Conservation (phyloP, 2,888 invertebrate species). For the Girardia tigrina region DNA sequence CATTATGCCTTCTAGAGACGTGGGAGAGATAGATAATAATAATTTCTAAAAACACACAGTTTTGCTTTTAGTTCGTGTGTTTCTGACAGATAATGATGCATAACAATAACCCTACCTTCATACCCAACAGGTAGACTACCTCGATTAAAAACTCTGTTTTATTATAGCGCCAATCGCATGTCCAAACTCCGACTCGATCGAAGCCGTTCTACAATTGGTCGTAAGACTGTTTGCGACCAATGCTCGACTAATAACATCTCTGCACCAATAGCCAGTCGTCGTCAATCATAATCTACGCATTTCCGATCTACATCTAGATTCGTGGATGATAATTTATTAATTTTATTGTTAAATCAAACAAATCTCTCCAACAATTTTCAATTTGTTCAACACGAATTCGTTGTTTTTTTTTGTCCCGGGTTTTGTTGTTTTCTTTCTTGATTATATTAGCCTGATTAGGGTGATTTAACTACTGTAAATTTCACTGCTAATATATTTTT, state of each 20-base stretch:
- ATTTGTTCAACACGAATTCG: conserved; percentile 23
- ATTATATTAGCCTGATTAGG: conserved; percentile 23
- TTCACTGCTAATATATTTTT: conserved; percentile 12
- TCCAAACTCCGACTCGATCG: conserved; percentile 23
- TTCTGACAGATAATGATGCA: too few relatives aligned
- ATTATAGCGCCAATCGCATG: conserved; percentile 15
- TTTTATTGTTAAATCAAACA: conserved; percentile 23
- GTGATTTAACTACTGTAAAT: conserved; percentile 15
- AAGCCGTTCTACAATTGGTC: conserved; percentile 9
- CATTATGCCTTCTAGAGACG: neutral
- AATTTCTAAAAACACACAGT: neutral
- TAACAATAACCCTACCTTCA: neutral
- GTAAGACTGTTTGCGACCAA: conserved; percentile 20
- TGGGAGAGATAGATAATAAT: neutral
- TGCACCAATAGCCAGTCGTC: conserved; percentile 23
- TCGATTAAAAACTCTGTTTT: neutral
- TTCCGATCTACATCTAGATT: conserved; percentile 23
- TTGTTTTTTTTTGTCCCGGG: conserved; percentile 20
- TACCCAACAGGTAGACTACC: conserved; percentile 12
- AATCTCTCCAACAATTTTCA: conserved; percentile 13
- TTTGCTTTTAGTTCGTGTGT: neutral
- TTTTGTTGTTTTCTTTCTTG: conserved; percentile 18
- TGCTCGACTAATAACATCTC: conserved; percentile 23
- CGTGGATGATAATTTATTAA: conserved; percentile 23
- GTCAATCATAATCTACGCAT: conserved; percentile 23